Percentiles rank a stretch among this genome's conserved stretches.
These are phyloP conservation scores for Nematopogon swammerdamellus DNA, from an alignment of 2,888 invertebrate species.

Conservation along the genomic window DNA sequence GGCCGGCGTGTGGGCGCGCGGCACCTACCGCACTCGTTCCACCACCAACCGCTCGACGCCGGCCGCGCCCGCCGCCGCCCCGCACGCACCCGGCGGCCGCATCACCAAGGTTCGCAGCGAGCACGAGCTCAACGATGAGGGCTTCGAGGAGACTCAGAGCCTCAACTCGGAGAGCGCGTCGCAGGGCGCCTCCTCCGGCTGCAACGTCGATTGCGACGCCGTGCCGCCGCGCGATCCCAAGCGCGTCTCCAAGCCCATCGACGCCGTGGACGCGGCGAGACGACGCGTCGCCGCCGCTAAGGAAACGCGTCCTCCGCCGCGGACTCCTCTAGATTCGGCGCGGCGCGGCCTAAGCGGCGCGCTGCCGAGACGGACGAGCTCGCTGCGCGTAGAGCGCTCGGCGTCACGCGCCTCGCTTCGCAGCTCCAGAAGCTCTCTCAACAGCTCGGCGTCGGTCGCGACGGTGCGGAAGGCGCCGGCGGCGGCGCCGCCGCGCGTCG, in stretches of 20 bases:
- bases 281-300: constrained; percentile 40
- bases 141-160: constrained; percentile 88
- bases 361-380: constrained; percentile 27
- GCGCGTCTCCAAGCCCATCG: constrained; percentile 5
- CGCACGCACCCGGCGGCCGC: constrained; percentile 18
- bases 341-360: constrained; percentile 20
- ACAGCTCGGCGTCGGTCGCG: constrained; percentile 75
- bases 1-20: constrained; percentile 59
- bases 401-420: constrained; percentile 75
- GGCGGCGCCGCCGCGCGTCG: constrained; percentile 37
- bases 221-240: constrained; percentile 15
- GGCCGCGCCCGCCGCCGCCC: constrained; percentile 5
- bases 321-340: constrained; percentile 32
- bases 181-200: constrained; percentile 77
- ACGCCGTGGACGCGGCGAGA: constrained; percentile 14
- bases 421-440: constrained; percentile 80
- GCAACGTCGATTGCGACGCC: constrained; percentile 61
- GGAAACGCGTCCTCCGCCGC: constrained; percentile 39
- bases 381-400: constrained; percentile 68
- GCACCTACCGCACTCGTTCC: constrained; percentile 31
- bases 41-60: constrained; percentile 5
- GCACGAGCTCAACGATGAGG: constrained; percentile 81
- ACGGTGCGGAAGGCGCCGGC: constrained; percentile 72
- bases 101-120: constrained; percentile 56
- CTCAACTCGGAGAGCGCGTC: constrained; percentile 83